Evolutionary conservation across 2,113 vertebrate species (phyloP).

Genomic region (Nesogale talazaci): DNA sequence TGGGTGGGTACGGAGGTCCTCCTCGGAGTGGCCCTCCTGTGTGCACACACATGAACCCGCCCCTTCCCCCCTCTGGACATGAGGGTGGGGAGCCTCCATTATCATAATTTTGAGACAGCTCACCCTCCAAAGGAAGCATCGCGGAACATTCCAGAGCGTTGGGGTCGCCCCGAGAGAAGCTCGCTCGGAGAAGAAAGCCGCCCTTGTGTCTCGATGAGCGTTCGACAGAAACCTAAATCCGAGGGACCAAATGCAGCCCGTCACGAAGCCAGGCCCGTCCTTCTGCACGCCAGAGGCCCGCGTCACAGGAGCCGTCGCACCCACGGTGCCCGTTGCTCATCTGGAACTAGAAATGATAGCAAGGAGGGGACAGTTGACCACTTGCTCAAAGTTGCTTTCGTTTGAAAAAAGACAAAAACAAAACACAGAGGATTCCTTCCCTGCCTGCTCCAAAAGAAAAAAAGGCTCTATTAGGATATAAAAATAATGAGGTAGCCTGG

Average conservation of each 20-base stretch:
- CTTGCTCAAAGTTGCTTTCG: constrained; percentile 53
- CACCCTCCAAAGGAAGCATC: background rate
- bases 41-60: rapidly evolving
- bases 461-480: background rate
- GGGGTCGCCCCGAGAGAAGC: background rate
- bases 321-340: constrained; percentile 46
- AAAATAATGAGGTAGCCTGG: constrained; percentile 47
- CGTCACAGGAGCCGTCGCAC: constrained; percentile 33
- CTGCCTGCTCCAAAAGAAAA: background rate
- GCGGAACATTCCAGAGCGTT: background rate
- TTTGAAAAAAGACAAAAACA: constrained; percentile 32
- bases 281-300: too few relatives aligned
- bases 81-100: background rate
- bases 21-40: background rate
- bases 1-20: rapidly evolving
- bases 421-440: constrained; percentile 16
- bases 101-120: constrained; percentile 1
- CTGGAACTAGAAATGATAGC: constrained; percentile 48
- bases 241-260: constrained; percentile 35
- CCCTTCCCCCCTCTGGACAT: too few relatives aligned
- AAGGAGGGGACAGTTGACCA: constrained; percentile 10
- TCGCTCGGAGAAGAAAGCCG: background rate
- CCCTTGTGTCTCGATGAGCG: constrained; percentile 29
- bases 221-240: constrained; percentile 47
- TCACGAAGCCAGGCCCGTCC: constrained; percentile 49